Percentiles rank a stretch among this genome's conserved stretches.
Conservation (phyloP, 2,797 vertebrate species). For the Manis javanica region DNA sequence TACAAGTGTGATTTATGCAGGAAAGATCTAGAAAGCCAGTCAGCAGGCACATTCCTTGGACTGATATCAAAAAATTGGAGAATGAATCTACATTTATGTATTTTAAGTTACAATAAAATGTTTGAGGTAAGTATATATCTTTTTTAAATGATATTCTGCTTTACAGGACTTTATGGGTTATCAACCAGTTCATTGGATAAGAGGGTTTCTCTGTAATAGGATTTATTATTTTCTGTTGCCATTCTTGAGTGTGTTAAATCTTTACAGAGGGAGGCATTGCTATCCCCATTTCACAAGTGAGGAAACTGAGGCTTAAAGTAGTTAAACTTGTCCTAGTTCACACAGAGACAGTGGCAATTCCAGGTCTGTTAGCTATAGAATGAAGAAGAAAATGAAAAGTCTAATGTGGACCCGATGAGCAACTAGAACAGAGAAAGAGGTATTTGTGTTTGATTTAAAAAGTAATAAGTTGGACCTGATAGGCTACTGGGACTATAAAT, state of each 20-base stretch:
- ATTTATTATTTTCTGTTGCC: conserved; percentile 64
- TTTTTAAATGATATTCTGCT: conserved; percentile 59
- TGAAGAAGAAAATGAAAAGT: conserved; percentile 27
- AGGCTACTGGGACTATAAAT: not conserved
- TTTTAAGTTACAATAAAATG: conserved; percentile 74
- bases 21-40: conserved; percentile 67
- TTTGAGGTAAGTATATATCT: conserved; percentile 64
- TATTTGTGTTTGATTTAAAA: conserved; percentile 40
- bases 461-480: not conserved
- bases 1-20: conserved; percentile 63
- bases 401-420: conserved; percentile 1
- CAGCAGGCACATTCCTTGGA: conserved; percentile 59
- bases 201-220: conserved; percentile 27
- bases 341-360: not conserved
- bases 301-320: conserved; percentile 36
- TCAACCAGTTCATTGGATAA: conserved; percentile 12
- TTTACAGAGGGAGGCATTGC: conserved; percentile 12
- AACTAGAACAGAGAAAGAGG: not conserved
- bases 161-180: conserved; percentile 56
- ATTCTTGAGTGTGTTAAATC: conserved; percentile 52
- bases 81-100: conserved; percentile 66
- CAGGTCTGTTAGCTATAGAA: not conserved
- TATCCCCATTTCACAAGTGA: conserved; percentile 35
- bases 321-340: not conserved
- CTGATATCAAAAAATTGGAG: conserved; percentile 57